phyloP scores from a whole-genome alignment of 1,140 invertebrate genomes.

The Drosophila arizonae region DNA sequence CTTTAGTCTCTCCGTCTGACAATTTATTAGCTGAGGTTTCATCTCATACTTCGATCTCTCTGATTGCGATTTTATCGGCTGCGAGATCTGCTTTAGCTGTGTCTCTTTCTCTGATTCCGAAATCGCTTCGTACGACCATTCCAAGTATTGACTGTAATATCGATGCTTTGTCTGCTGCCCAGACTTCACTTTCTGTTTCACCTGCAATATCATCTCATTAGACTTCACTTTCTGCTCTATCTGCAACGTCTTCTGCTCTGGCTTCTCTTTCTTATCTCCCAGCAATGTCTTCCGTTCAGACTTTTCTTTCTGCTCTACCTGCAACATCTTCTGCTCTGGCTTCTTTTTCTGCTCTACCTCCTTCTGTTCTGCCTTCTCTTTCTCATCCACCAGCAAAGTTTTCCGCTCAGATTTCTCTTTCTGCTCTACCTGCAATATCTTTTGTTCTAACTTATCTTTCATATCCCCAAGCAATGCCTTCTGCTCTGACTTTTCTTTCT shows the following conservation, averaged over 20 bases:
- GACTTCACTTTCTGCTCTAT: not conserved
- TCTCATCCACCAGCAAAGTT: too few species aligned
- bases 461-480: not conserved
- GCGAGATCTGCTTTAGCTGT: not conserved
- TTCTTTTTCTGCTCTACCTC: too few species aligned
- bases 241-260: not conserved
- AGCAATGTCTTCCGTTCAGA: not conserved
- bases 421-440: not conserved
- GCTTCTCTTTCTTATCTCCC: too few species aligned
- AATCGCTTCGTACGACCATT: not conserved
- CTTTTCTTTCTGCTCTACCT: not conserved
- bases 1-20: not conserved
- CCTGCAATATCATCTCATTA: not conserved
- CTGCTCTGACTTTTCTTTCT: not conserved
- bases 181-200: not conserved
- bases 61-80: not conserved
- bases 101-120: not conserved
- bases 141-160: not conserved
- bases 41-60: not conserved
- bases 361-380: not conserved
- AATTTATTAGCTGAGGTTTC: not conserved
- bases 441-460: too few species aligned
- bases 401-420: not conserved
- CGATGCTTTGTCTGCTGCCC: not conserved
- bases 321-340: not conserved